A percentile compares a stretch with the other conserved stretches of the same genome.
phyloP scores from a whole-genome alignment of 2,797 vertebrate genomes.

The Spheniscus humboldti region DNA sequence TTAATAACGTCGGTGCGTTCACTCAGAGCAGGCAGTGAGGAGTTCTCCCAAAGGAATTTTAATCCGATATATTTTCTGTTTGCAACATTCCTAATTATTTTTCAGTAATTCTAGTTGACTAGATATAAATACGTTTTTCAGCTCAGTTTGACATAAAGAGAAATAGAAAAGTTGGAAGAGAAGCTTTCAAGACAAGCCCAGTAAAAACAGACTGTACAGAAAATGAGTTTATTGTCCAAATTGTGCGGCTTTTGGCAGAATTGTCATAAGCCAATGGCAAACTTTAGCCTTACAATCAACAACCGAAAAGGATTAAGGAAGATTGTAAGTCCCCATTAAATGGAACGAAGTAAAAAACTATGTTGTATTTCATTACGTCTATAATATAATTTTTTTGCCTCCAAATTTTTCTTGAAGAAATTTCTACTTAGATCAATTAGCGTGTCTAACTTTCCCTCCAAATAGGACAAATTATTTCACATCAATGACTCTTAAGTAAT shows the following conservation, averaged over 20 bases:
- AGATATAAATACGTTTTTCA: background rate
- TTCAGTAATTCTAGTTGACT: conserved; percentile 27
- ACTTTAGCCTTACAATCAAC: conserved; percentile 27
- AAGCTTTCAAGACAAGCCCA: background rate
- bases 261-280: conserved; percentile 33
- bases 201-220: conserved; percentile 28
- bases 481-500: background rate
- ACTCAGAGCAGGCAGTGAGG: background rate
- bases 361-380: conserved; percentile 26
- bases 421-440: background rate
- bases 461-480: conserved; percentile 11
- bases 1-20: background rate
- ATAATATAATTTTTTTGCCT: conserved; percentile 5
- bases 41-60: conserved; percentile 29
- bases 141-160: background rate
- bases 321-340: conserved; percentile 37
- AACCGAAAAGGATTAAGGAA: conserved; percentile 25
- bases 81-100: conserved; percentile 42
- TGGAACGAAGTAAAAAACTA: conserved; percentile 27
- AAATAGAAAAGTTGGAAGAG: background rate
- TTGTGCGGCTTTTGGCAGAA: conserved; percentile 37
- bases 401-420: background rate
- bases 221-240: conserved; percentile 42
- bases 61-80: conserved; percentile 30
- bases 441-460: background rate